Percentiles rank a stretch among this genome's conserved stretches.
phyloP scores from a whole-genome alignment of 2,797 vertebrate species.

The Malacoraja senta region DNA sequence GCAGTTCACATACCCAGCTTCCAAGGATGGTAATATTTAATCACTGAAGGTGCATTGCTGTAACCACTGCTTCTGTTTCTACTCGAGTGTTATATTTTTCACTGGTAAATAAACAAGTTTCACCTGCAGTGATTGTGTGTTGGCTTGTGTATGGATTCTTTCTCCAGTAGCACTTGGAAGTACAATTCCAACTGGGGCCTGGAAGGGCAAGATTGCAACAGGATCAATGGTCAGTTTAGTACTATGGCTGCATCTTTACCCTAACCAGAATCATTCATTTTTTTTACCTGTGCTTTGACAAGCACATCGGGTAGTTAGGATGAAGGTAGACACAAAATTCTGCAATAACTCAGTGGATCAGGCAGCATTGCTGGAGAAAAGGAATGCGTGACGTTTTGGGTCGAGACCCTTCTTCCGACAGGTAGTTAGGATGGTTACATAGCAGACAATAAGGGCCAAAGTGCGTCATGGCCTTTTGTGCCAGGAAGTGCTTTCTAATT shows the following conservation, averaged over 20 bases:
- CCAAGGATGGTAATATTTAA: neutral
- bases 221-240: neutral
- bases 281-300: neutral
- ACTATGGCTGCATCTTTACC: neutral
- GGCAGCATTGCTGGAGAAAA: too few species aligned
- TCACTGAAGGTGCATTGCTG: neutral
- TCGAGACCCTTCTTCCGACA: too few species aligned
- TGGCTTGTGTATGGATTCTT: neutral
- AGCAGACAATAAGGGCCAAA: neutral
- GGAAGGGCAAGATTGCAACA: neutral
- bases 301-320: too few species aligned
- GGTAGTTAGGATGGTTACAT: too few species aligned
- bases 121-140: neutral
- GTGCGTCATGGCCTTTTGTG: neutral
- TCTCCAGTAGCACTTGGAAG: neutral
- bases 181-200: neutral
- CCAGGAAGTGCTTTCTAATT: neutral
- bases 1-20: neutral
- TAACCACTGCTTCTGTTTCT: constrained; percentile 28
- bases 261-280: neutral
- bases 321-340: too few species aligned
- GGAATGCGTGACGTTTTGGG: too few species aligned
- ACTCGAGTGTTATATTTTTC: constrained; percentile 33
- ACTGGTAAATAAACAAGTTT: constrained; percentile 13
- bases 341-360: too few species aligned